phyloP scores from a whole-genome alignment of 2,113 vertebrate species.

The Epinephelus lanceolatus region DNA sequence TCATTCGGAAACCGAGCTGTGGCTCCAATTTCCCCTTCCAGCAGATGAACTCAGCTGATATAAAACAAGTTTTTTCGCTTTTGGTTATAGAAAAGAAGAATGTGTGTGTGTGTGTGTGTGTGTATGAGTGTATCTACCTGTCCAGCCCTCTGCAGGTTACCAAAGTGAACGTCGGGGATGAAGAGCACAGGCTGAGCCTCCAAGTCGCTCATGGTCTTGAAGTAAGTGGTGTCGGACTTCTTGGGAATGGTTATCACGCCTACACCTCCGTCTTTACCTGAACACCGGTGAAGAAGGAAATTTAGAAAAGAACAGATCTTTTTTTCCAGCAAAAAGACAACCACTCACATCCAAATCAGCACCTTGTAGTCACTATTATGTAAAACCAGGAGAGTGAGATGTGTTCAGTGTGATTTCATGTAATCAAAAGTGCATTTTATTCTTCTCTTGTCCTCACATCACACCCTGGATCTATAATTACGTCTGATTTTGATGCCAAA shows the following conservation, averaged over 20 bases:
- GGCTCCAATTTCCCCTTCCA: neutral
- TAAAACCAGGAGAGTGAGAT: neutral
- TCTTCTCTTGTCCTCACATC: neutral
- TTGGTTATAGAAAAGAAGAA: neutral
- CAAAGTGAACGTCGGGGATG: slow-evolving; percentile 97
- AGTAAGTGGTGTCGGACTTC: slow-evolving; percentile 93
- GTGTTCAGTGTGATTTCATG: neutral
- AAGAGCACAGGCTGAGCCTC: slow-evolving; percentile 98
- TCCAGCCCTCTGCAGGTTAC: slow-evolving; percentile 95
- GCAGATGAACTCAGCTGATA: neutral
- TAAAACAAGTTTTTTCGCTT: slow-evolving; percentile 12
- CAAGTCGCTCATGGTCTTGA: slow-evolving; percentile 94
- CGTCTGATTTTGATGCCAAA: neutral
- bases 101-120: slow-evolving; percentile 12
- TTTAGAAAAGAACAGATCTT: neutral
- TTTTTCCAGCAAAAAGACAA: neutral
- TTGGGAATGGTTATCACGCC: slow-evolving; percentile 86
- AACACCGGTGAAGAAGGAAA: neutral
- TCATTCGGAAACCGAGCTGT: neutral
- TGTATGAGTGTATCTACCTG: slow-evolving; percentile 84
- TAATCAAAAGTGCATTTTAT: neutral
- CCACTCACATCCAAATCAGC: neutral
- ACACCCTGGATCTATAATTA: neutral
- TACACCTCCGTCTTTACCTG: slow-evolving; percentile 89
- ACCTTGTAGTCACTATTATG: neutral